These are phyloP conservation scores for Aptenodytes patagonicus DNA, from an alignment of 2,113 vertebrate genomes.

Conservation along the genomic window DNA sequence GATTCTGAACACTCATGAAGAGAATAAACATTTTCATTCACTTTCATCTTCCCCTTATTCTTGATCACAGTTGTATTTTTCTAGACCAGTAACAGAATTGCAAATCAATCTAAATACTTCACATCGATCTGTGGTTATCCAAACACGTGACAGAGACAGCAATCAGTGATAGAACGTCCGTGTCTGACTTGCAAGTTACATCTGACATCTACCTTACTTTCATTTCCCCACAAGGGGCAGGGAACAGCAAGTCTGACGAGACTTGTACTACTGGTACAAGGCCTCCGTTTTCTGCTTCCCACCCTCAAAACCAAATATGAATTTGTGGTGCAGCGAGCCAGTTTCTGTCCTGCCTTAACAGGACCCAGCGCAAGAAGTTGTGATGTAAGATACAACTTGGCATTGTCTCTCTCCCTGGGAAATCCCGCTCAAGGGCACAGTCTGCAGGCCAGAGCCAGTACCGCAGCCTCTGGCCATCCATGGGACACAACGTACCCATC, in stretches of 20 bases:
- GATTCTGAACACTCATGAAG: background rate
- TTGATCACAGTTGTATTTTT: background rate
- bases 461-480: rapidly evolving
- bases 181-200: background rate
- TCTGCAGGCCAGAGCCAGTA: background rate
- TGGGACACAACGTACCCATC: too few species aligned
- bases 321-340: background rate
- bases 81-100: background rate
- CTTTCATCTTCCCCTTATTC: background rate
- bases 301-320: background rate
- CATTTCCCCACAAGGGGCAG: background rate
- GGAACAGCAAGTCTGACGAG: background rate
- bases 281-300: background rate
- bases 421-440: background rate
- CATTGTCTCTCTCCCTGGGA: too few species aligned
- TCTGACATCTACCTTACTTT: background rate
- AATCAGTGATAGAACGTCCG: rapidly evolving
- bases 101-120: background rate
- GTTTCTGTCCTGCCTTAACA: background rate
- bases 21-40: background rate
- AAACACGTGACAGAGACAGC: background rate
- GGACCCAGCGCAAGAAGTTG: background rate
- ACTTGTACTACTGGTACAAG: background rate
- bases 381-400: background rate
- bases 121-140: background rate